Percentiles rank a stretch among this genome's conserved stretches.
phyloP scores from a whole-genome alignment of 2,797 vertebrate genomes.

The Natrix natrix region DNA sequence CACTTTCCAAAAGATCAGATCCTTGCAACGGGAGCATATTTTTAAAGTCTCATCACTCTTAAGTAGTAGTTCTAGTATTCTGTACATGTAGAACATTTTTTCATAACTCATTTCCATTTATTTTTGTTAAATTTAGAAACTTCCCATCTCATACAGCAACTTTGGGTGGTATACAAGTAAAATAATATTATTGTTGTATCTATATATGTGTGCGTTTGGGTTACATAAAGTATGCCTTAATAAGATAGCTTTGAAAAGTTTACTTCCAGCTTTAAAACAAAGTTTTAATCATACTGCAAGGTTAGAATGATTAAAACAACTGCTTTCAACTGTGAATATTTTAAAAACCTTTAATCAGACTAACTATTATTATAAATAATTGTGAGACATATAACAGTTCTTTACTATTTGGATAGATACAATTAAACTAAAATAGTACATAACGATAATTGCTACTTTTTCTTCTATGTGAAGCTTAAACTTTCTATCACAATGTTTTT shows the following conservation, averaged over 20 bases:
- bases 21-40: background rate
- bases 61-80: background rate
- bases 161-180: background rate
- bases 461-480: background rate
- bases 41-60: background rate
- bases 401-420: background rate
- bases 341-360: background rate
- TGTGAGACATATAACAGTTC: background rate
- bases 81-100: background rate
- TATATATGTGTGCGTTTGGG: background rate
- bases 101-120: background rate
- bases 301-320: background rate
- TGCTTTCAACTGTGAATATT: background rate
- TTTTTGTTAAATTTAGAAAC: background rate
- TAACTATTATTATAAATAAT: background rate
- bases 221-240: background rate
- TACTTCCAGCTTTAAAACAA: background rate
- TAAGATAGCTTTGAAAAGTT: background rate
- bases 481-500: rapidly evolving
- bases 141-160: background rate
- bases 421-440: background rate
- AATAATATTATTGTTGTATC: background rate
- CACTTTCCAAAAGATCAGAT: background rate
- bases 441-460: background rate
- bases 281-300: background rate